phyloP scores from a whole-genome alignment of 2,797 vertebrate genomes.

The Oreortyx pictus region DNA sequence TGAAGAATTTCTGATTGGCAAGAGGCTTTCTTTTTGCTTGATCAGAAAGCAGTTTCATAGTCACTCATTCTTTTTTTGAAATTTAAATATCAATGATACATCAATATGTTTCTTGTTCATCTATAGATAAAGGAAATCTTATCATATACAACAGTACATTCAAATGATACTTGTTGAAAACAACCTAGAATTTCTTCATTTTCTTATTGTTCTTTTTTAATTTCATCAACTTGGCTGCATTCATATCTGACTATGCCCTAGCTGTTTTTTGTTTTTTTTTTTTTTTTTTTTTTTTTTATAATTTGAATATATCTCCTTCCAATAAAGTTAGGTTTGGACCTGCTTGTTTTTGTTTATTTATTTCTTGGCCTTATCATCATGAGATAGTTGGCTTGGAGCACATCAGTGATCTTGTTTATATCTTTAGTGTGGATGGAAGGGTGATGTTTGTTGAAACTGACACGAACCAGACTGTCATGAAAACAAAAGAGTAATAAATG shows the following conservation, averaged over 20 bases:
- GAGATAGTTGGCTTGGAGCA: neutral
- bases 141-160: neutral
- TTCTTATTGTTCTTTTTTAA: neutral
- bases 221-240: neutral
- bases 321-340: neutral
- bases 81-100: too few species aligned
- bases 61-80: neutral
- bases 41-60: neutral
- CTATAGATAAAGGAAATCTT: neutral
- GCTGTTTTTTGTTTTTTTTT: neutral
- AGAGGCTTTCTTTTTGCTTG: neutral
- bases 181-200: neutral
- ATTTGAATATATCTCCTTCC: neutral
- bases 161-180: neutral
- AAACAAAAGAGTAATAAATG: conserved; percentile 26
- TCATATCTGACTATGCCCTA: neutral
- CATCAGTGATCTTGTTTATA: neutral
- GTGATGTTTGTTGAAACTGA: neutral
- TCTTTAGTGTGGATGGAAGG: neutral
- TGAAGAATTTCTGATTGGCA: neutral
- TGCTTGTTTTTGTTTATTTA: neutral
- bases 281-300: neutral
- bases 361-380: neutral
- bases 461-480: neutral
- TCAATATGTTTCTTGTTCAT: too few species aligned